Evolutionary conservation across 2,113 vertebrate species (phyloP).

Genomic region (Saccopteryx leptura): DNA sequence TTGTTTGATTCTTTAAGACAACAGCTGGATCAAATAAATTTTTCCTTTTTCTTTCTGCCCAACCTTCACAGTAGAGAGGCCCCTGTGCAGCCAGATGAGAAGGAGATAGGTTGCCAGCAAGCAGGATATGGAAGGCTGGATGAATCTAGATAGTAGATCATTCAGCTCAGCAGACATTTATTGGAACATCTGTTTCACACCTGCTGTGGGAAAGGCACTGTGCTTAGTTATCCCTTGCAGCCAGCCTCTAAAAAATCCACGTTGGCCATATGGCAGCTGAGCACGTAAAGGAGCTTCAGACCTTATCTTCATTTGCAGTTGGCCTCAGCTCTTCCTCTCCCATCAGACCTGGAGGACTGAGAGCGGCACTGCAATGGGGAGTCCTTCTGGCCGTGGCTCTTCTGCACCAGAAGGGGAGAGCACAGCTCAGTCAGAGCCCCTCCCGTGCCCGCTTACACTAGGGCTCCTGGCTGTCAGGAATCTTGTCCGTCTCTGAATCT

Average conservation of each 20-base stretch:
- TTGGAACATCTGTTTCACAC: neutral
- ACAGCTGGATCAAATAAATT: neutral
- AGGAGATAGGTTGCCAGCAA: slow-evolving; percentile 41
- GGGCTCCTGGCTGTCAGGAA: neutral
- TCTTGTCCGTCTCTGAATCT: neutral
- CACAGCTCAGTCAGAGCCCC: neutral
- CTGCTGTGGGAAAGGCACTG: neutral
- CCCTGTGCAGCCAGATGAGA: neutral
- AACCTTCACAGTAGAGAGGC: neutral
- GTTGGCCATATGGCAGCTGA: neutral
- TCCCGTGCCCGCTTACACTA: neutral
- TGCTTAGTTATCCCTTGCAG: neutral
- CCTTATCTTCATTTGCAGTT: neutral
- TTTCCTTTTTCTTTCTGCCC: neutral
- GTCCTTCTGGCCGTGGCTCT: neutral
- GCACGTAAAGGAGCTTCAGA: neutral
- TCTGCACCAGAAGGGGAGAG: neutral
- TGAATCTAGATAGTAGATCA: slow-evolving; percentile 39
- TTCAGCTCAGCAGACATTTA: slow-evolving; percentile 15
- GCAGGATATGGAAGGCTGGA: slow-evolving; percentile 16
- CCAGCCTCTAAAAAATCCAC: neutral
- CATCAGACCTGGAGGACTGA: neutral
- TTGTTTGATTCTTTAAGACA: slow-evolving; percentile 7
- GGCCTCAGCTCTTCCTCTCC: neutral
- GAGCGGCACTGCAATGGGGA: neutral